Conservation (phyloP, 1,140 invertebrate genomes). For the Oryzaephilus surinamensis region DNA sequence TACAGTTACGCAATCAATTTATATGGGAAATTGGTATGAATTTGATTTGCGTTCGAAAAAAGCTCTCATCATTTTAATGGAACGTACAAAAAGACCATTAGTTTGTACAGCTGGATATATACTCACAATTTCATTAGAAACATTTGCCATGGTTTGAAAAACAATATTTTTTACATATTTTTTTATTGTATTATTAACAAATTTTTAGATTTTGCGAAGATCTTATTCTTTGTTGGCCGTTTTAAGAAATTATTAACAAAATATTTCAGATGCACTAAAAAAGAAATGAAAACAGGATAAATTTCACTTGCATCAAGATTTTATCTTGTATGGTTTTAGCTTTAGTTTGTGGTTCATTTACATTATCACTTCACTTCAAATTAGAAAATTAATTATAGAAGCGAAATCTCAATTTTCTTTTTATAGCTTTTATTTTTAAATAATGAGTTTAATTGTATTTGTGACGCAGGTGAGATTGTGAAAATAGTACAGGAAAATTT, state of each 20-base stretch:
- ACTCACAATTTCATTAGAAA: conserved; percentile 10
- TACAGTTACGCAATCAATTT: conserved; percentile 11
- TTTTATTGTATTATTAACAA: neutral
- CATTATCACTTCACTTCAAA: neutral
- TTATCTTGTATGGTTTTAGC: too few species aligned
- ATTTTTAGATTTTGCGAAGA: conserved; percentile 8
- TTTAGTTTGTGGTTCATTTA: neutral
- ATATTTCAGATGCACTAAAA: neutral
- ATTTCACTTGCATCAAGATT: too few species aligned
- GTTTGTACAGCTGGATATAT: conserved; percentile 12
- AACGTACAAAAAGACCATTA: conserved; percentile 15
- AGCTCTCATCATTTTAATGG: conserved; percentile 16
- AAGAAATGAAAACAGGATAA: neutral
- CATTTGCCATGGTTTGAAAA: conserved; percentile 10
- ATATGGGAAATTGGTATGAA: conserved; percentile 16
- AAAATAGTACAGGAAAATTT: neutral
- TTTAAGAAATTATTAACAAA: conserved; percentile 5
- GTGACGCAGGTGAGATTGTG: conserved; percentile 1
- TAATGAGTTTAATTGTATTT: neutral
- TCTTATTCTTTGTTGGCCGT: conserved; percentile 7
- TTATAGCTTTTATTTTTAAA: neutral
- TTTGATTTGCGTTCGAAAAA: conserved; percentile 15
- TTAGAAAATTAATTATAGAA: neutral
- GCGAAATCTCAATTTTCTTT: neutral
- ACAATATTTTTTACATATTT: conserved; percentile 6